Evolutionary conservation across 2,888 invertebrate genomes (phyloP), one percentile per base, ranked within the genome.

Genomic region (Coronaproctus castanopsis): DNA sequence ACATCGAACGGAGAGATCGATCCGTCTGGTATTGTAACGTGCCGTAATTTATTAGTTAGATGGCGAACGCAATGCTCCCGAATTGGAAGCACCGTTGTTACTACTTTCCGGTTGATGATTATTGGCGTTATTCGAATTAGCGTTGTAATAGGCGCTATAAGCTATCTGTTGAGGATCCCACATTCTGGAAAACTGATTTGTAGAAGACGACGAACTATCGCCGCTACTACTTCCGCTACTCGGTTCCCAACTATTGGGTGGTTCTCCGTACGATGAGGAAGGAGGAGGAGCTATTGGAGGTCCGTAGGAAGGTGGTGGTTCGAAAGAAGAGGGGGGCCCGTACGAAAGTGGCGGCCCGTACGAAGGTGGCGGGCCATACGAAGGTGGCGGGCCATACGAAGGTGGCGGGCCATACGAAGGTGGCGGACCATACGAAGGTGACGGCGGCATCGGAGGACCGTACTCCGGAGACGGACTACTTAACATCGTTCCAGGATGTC

Each of bases 371-470:
- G n/a, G n/a, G n/a, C n/a, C n/a, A n/a, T n/a, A n/a, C n/a, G n/a
- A n/a, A n/a, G n/a, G n/a, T n/a, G n/a, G n/a, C n/a, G n/a, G n/a
- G n/a, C n/a, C n/a, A n/a, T n/a, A n/a, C n/a, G n/a, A n/a, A n/a
- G n/a, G n/a, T n/a, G n/a, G n/a, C n/a, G n/a, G n/a, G n/a, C n/a
- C n/a, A n/a, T n/a, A n/a, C n/a, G n/a, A n/a, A n/a, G n/a, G n/a
- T n/a, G n/a, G n/a, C n/a, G n/a, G n/a, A n/a, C n/a, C n/a, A n/a
- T n/a, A n/a, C n/a, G n/a, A n/a, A n/a, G n/a, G n/a, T n/a, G n/a
- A n/a, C 36, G 75, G 67, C 54, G 79, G 75, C 36, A 36, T 14
- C 55, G 85, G 84, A 55, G 80, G 79, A 54, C 85, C 85, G 69
- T 86, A 86, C 62, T 81, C 76, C 10, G 79, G 72, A 55, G 80